Percentiles rank a stretch among this genome's conserved stretches.
phyloP scores from a whole-genome alignment of 2,113 vertebrate species.

The Labeo catla region DNA sequence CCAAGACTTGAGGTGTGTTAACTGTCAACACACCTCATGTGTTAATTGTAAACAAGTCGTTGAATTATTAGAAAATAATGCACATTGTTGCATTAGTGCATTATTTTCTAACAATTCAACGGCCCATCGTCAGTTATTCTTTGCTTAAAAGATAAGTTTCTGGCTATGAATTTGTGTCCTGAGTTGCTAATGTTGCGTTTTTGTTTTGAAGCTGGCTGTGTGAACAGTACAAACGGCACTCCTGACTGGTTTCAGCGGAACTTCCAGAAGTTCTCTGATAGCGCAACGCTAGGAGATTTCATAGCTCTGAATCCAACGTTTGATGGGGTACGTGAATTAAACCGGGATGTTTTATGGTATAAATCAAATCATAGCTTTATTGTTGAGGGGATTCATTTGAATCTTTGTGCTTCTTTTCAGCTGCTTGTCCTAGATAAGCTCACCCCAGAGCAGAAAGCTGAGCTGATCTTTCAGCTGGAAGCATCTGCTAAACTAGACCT shows the following conservation, averaged over 20 bases:
- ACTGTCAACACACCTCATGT: too few relatives aligned
- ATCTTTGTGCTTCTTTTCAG: conserved; percentile 20
- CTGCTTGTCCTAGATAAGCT: conserved; percentile 38
- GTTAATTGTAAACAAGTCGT: too few relatives aligned
- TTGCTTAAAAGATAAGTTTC: not conserved
- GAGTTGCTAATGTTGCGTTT: not conserved
- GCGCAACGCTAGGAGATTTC: conserved; percentile 37
- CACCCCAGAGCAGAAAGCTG: conserved; percentile 48
- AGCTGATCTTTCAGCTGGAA: conserved; percentile 44
- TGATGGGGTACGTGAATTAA: conserved; percentile 42
- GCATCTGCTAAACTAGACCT: not conserved
- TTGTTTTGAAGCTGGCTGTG: conserved; percentile 38
- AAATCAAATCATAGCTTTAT: not conserved
- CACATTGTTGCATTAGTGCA: too few relatives aligned
- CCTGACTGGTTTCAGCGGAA: conserved; percentile 48
- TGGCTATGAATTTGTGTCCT: not conserved
- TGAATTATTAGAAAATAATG: too few relatives aligned
- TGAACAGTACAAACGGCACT: not conserved
- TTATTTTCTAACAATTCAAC: too few relatives aligned
- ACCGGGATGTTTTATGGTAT: not conserved
- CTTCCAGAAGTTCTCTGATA: conserved; percentile 39
- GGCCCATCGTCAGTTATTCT: too few relatives aligned
- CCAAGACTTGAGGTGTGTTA: too few relatives aligned
- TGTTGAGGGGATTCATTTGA: not conserved
- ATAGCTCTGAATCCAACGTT: conserved; percentile 46